These are phyloP conservation scores for Belonocnema kinseyi DNA, from an alignment of 1,140 invertebrate species.

Conservation along the genomic window DNA sequence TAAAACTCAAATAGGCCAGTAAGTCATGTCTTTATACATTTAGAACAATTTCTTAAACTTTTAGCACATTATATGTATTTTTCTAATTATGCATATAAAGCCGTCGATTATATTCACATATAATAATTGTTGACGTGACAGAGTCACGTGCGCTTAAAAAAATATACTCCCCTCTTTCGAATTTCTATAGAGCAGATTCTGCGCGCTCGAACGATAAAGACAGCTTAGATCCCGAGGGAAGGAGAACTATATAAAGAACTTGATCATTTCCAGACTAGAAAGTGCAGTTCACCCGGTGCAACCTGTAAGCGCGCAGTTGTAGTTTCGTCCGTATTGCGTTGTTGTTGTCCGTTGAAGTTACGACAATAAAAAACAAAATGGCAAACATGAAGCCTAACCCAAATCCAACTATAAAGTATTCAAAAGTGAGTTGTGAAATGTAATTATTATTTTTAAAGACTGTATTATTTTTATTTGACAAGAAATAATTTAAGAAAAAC, in stretches of 20 bases:
- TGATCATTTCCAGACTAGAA: background rate
- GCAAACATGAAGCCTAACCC: background rate
- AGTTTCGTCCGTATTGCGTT: background rate
- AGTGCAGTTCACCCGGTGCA: background rate
- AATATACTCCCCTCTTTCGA: background rate
- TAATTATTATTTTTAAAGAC: conserved; percentile 34
- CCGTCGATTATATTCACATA: no score
- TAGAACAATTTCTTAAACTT: no score
- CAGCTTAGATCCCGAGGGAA: background rate
- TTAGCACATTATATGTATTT: no score
- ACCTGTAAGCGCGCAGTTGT: background rate
- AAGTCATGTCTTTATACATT: no score
- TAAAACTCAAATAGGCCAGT: no score
- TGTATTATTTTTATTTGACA: conserved; percentile 37
- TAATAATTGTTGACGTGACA: no score
- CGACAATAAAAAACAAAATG: background rate
- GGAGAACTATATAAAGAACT: conserved; percentile 36
- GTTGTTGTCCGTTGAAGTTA: background rate
- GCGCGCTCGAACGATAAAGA: background rate
- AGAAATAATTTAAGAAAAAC: no score
- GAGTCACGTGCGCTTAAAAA: background rate
- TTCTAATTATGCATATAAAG: no score
- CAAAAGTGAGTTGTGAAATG: background rate
- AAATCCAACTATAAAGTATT: background rate
- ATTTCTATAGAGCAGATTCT: background rate